Conservation (phyloP, 1,140 invertebrate species). For the Apis cerana region DNA sequence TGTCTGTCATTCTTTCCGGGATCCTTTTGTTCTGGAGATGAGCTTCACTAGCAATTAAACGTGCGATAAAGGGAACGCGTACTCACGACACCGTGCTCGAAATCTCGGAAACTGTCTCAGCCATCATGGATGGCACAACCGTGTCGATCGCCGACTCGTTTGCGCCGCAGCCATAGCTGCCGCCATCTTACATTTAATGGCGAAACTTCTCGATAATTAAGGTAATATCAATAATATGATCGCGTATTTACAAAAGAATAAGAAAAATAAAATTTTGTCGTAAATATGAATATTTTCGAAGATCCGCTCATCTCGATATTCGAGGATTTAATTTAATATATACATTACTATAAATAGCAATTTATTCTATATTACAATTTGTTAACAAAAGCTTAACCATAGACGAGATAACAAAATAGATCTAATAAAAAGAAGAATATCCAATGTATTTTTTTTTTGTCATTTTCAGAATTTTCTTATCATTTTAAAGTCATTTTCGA, state of each 20-base stretch:
- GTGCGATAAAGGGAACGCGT: conserved; percentile 51
- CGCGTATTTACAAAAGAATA: too few species aligned
- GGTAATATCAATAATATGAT: too few species aligned
- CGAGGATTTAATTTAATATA: not conserved
- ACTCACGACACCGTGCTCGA: conserved; percentile 61
- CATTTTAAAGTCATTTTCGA: not conserved
- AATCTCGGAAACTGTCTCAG: conserved; percentile 60
- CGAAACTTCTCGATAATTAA: conserved; percentile 11
- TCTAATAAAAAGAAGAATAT: not conserved
- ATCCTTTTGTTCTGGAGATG: conserved; percentile 13
- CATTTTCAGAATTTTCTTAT: not conserved
- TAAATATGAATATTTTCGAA: not conserved
- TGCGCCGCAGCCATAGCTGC: conserved; percentile 41
- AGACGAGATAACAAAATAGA: not conserved
- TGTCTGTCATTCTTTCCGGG: conserved; percentile 56
- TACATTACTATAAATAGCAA: not conserved
- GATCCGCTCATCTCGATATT: not conserved
- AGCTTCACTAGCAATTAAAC: conserved; percentile 44
- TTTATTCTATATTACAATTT: not conserved
- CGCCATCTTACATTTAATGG: conserved; percentile 27
- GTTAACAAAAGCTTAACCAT: not conserved
- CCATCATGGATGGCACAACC: conserved; percentile 57
- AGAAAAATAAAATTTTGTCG: not conserved
- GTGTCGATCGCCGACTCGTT: conserved; percentile 42
- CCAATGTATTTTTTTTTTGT: not conserved